These are phyloP conservation scores for Napeogenes sylphis DNA, from an alignment of 2,888 invertebrate species.

Conservation along the genomic window DNA sequence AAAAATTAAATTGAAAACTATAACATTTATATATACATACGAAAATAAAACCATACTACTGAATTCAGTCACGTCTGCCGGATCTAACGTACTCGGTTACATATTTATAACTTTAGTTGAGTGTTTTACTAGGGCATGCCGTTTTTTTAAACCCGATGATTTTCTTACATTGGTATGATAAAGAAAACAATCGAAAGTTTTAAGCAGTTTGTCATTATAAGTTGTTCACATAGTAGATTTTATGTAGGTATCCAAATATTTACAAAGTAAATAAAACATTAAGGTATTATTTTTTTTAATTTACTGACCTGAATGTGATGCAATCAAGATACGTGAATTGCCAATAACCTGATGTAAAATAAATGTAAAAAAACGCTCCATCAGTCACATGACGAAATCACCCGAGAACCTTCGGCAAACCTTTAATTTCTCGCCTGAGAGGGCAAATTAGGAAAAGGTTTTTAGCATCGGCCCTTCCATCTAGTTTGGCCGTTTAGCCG, in stretches of 20 bases:
- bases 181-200: not conserved
- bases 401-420: conserved; percentile 42
- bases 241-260: too few relatives aligned
- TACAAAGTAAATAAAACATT: too few relatives aligned
- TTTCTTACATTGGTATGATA: not conserved
- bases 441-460: conserved; percentile 41
- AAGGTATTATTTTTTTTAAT: not conserved
- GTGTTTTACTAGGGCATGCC: conserved; percentile 15
- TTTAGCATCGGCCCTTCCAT: conserved; percentile 51
- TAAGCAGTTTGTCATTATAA: too few relatives aligned
- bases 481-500: conserved; percentile 40
- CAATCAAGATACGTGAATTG: conserved; percentile 3
- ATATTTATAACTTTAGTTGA: conserved; percentile 22
- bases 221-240: too few relatives aligned
- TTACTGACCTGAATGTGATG: not conserved
- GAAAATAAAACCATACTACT: conserved; percentile 13
- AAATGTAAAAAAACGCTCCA: conserved; percentile 28
- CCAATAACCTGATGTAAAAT: conserved; percentile 15
- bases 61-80: conserved; percentile 20
- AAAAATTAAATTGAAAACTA: too few relatives aligned
- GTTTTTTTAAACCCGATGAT: conserved; percentile 11
- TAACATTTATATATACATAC: conserved; percentile 7
- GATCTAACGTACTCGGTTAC: conserved; percentile 15
- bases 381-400: conserved; percentile 37
- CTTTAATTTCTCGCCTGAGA: conserved; percentile 61